Evolutionary conservation across 92 coral and sea anemone species (phyloP), one percentile per base, ranked within the genome.

Genomic region (Plumapathes pennacea): DNA sequence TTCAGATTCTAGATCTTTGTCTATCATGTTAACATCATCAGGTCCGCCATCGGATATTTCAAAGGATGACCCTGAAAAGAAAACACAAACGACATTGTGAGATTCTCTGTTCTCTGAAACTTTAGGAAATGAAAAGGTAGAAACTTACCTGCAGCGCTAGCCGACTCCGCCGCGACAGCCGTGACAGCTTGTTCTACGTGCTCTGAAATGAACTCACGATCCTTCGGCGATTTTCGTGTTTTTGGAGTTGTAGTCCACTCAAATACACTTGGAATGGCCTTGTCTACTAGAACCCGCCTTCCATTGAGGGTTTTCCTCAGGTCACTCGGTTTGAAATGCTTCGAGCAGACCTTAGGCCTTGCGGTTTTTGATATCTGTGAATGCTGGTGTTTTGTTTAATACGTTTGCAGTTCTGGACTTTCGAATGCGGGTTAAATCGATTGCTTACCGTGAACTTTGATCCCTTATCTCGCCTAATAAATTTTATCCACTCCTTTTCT

Each of bases 311-410:
- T 22, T 21, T n/a, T 54, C 42, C 37, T 62, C 25, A 62, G 14
- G 20, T 62, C 57, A 29, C 33, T 29, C 27, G 38, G 71, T 31
- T 25, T 45, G 34, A 62, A 62, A 47, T 62, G 71, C 20, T 46
- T 37, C 12, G 68, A 60, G 50, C 68, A 60, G 19, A 60, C 54
- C 18, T 18, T 25, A 38, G 53, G 37, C 25, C 33, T 19, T 42
- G 21, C 47, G 14, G 14, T 28, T n/a, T 41, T 25, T 19, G 54
- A 34, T 11, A 41, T 46, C 54, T 60, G 67, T 45, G 23, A 22
- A 20, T 29, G 45, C 24, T 51, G 34, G 22, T 51, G 15, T 25
- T 24, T 21, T 50, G 57, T 29, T 45, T 10, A 45, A 45, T 20
- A 45, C 21, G 51, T 46, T 21, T 21, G 51, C 51, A 30, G 10